Conservation (phyloP, 2,113 vertebrate species). For the Corapipo altera region DNA sequence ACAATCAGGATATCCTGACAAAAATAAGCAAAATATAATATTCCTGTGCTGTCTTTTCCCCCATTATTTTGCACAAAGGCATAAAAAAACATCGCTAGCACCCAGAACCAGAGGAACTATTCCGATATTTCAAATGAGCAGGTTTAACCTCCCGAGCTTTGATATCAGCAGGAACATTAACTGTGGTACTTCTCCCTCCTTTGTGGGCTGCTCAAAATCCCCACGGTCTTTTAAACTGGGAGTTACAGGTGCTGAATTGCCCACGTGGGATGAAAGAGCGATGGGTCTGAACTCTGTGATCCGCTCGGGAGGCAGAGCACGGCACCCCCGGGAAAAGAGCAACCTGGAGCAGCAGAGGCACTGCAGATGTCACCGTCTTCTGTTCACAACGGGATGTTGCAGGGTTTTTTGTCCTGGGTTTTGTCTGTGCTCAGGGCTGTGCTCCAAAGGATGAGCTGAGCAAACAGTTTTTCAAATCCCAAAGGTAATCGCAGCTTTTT, state of each 20-base stretch:
- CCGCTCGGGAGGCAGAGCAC: neutral
- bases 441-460: neutral
- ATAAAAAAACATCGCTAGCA: neutral
- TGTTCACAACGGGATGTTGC: accelerated
- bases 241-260: constrained; percentile 31
- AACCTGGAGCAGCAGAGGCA: neutral
- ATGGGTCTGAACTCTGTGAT: neutral
- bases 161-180: constrained; percentile 29
- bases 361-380: neutral
- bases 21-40: neutral
- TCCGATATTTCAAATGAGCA: neutral
- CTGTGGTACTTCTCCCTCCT: neutral
- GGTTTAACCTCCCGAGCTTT: constrained; percentile 35
- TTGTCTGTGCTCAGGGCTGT: neutral
- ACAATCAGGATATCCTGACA: neutral
- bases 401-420: neutral
- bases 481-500: neutral
- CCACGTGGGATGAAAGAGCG: neutral
- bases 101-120: neutral
- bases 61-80: neutral
- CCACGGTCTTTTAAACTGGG: neutral
- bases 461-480: neutral
- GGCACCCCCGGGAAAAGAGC: neutral
- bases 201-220: neutral
- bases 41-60: neutral